Percentiles rank a stretch among this genome's conserved stretches.
Evolutionary conservation across 2,113 vertebrate genomes (phyloP).

Genomic region (Phaethornis superciliosus): DNA sequence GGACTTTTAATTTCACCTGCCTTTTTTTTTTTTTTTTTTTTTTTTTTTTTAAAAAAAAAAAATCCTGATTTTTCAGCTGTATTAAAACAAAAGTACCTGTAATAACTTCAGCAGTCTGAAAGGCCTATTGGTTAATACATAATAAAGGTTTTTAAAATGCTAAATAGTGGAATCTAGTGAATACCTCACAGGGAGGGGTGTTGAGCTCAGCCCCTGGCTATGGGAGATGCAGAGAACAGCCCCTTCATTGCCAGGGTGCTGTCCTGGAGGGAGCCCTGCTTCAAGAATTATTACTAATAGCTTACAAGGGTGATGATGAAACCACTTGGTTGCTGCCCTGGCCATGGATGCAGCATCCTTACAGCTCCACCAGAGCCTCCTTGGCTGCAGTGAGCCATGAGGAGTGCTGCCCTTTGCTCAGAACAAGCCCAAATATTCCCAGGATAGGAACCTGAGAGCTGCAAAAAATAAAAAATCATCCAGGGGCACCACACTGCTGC

Average conservation of each 20-base stretch:
- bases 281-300: constrained; percentile 7
- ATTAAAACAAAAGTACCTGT: neutral
- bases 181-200: constrained; percentile 63
- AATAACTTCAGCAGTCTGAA: constrained; percentile 31
- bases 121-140: constrained; percentile 61
- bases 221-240: constrained; percentile 41
- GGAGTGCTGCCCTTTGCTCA: neutral
- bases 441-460: neutral
- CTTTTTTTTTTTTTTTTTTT: too few species aligned
- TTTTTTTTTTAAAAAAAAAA: too few species aligned
- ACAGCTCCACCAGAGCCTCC: neutral
- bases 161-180: constrained; percentile 65
- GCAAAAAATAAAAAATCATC: neutral
- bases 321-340: neutral
- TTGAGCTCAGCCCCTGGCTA: constrained; percentile 42
- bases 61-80: neutral
- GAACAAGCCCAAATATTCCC: neutral
- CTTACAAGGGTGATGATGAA: neutral
- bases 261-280: neutral
- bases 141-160: constrained; percentile 60
- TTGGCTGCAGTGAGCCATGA: neutral
- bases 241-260: constrained; percentile 40
- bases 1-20: neutral
- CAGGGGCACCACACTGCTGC: neutral
- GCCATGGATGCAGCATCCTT: neutral